Percentiles rank a stretch among this genome's conserved stretches.
phyloP scores from a whole-genome alignment of 2,888 invertebrate genomes.

The Erpobdella octoculata region DNA sequence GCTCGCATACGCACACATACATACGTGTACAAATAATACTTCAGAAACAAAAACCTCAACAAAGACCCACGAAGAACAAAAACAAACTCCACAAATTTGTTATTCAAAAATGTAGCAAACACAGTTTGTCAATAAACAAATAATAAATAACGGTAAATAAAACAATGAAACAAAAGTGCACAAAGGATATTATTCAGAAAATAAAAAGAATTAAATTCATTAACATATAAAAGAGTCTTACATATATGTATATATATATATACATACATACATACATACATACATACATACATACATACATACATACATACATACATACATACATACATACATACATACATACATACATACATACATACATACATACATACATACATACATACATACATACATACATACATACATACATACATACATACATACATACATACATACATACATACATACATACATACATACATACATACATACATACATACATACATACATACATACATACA shows the following conservation, averaged over 20 bases:
- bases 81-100: no score
- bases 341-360: conserved; percentile 25
- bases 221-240: no score
- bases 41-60: neutral
- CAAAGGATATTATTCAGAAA: no score
- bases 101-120: no score
- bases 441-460: conserved; percentile 13
- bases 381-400: conserved; percentile 22
- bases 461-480: conserved; percentile 1
- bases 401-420: conserved; percentile 22
- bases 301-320: conserved; percentile 18
- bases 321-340: conserved; percentile 23
- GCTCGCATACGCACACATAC: neutral
- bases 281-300: neutral
- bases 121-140: no score
- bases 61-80: no score
- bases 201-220: no score
- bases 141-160: no score
- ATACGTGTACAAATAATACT: neutral
- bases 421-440: conserved; percentile 24
- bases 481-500: no score
- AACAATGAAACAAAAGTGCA: no score
- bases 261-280: conserved; percentile 4
- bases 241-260: no score
- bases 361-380: conserved; percentile 24